Base-by-base conservation (phyloP, 2,113 vertebrate genomes). In the Lates calcarifer region DNA sequence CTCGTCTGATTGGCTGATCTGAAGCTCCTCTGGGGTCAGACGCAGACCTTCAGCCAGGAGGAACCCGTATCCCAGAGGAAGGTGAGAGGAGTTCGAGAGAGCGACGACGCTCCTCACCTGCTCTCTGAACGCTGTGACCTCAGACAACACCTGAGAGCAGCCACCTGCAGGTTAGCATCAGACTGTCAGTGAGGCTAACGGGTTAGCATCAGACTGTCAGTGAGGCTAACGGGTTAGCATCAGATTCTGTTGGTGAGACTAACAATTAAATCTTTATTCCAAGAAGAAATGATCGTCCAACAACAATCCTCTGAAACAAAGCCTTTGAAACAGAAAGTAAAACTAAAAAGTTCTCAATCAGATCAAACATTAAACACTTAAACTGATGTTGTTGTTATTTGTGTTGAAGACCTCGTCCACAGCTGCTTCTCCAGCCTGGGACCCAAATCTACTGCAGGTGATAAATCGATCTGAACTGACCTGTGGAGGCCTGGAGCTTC, bases 11-110 rank as follows among this genome's bases (percentile, higher is more conserved):
- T 92, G 83, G 71, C 68, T 53, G 69, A 89, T 84, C 15, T 93
- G 91, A 1, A 97, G 94, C 33, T 98, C 97, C 0, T 86, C 89
- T 0, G 79, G 67, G 0, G 68, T 94, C 67, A 99, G 91, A n/a
- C 12, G 60, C 10, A 97, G 78, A 17, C 95, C 95, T 56, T 94
- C 90, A 0, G 96, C 96, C 66, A 94, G 87, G 69, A 98, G 89
- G 89, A 97, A 97, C 15, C 95, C 94, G 17, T 96, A 95, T 53
- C 95, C 97, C 82, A 97, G 91, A 37, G 96, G 95, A 45, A 96
- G 57, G 74, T 69, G 85, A 53, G 97, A 95, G 81, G 90, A 90
- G 87, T 95, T 96, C 11, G 96, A 97, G 58, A 92, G 76, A 0
- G 74, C 2, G 47, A 96, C 80, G n/a, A 97, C 60, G 65, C 90